Evolutionary conservation across 1,140 invertebrate genomes (phyloP).

Genomic region (Pseudomyrmex sp.): DNA sequence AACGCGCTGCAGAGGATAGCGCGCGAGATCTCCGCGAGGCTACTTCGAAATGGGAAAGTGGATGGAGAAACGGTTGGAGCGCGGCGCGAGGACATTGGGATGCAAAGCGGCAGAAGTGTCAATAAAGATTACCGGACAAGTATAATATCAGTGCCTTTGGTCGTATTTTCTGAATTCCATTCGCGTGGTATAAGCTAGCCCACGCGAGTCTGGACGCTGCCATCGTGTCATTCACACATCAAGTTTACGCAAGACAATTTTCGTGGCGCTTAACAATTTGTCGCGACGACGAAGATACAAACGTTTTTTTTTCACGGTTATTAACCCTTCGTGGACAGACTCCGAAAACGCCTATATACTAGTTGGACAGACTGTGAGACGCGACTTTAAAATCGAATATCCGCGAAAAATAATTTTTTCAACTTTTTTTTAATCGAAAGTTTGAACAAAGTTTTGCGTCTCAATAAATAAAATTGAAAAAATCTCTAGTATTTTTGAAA

Average conservation of each 20-base stretch:
- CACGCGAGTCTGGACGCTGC: conserved; percentile 13
- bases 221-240: conserved; percentile 15
- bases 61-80: neutral
- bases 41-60: neutral
- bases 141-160: conserved; percentile 36
- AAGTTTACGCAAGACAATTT: conserved; percentile 27
- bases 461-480: no score
- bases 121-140: conserved; percentile 59
- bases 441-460: no score
- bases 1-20: neutral
- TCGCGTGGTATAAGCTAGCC: conserved; percentile 32
- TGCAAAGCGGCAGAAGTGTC: conserved; percentile 1
- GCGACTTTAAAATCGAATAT: no score
- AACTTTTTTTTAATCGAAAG: no score
- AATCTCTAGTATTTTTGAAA: no score
- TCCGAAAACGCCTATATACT: no score
- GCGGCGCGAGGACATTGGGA: neutral
- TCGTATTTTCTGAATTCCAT: neutral
- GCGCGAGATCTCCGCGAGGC: neutral
- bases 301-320: conserved; percentile 55
- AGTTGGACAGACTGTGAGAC: no score
- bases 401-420: no score
- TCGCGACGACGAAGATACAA: conserved; percentile 64
- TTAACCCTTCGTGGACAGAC: neutral
- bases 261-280: conserved; percentile 39